Conservation (phyloP, 2,113 vertebrate genomes). For the Etheostoma spectabile region DNA sequence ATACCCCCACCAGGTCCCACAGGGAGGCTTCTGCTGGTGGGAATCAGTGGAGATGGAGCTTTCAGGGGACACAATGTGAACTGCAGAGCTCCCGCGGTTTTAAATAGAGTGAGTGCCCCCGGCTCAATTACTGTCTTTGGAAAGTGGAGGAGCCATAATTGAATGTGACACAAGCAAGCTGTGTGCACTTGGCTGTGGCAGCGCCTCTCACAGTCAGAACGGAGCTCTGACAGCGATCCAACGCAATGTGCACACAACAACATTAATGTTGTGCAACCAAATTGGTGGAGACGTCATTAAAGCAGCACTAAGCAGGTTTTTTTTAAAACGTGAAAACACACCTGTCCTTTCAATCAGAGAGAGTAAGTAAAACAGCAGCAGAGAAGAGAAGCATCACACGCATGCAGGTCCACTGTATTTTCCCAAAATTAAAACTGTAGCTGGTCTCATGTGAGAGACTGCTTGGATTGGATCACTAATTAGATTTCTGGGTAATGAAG, state of each 20-base stretch:
- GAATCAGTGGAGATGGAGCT: constrained; percentile 64
- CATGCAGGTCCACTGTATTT: not conserved
- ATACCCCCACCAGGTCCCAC: constrained; percentile 56
- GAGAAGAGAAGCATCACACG: not conserved
- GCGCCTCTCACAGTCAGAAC: constrained; percentile 59
- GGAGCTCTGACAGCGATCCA: constrained; percentile 66
- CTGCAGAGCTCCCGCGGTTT: constrained; percentile 71
- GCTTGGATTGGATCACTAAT: not conserved
- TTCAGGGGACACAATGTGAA: constrained; percentile 67
- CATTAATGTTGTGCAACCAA: constrained; percentile 39
- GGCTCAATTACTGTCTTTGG: constrained; percentile 75
- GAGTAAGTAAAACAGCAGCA: constrained; percentile 18
- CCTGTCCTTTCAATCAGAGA: constrained; percentile 43
- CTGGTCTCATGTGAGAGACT: not conserved
- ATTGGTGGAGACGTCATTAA: constrained; percentile 58
- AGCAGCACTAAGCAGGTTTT: constrained; percentile 28
- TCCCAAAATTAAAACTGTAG: not conserved
- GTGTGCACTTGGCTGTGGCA: constrained; percentile 72
- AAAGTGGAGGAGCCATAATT: constrained; percentile 73
- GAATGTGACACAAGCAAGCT: constrained; percentile 78
- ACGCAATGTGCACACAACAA: constrained; percentile 52
- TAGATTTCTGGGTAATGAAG: not conserved
- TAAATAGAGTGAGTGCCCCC: constrained; percentile 77
- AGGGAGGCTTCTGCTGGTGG: constrained; percentile 65
- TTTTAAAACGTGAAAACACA: constrained; percentile 19